phyloP scores from a whole-genome alignment of 2,113 vertebrate genomes.

The zebrafish (Danio rerio) region DNA sequence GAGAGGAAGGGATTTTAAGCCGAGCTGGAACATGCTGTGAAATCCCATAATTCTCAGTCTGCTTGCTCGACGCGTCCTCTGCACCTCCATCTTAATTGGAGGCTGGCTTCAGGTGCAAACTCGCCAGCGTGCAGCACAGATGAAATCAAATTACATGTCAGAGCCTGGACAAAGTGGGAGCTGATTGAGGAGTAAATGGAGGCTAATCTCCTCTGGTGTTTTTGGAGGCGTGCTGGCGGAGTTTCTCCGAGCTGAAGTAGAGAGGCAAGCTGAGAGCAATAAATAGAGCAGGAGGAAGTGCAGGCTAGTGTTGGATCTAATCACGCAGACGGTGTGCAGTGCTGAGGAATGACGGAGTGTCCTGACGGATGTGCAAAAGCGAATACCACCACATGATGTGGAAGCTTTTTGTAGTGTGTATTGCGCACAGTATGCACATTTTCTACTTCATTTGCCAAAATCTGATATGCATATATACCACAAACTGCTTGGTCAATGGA shows the following conservation, averaged over 20 bases:
- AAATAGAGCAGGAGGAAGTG: slow-evolving; percentile 43
- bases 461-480: neutral
- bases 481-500: neutral
- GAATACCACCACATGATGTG: neutral
- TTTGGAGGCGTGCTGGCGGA: slow-evolving; percentile 38
- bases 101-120: slow-evolving; percentile 44
- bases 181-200: slow-evolving; percentile 52
- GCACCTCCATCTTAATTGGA: slow-evolving; percentile 53
- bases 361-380: neutral
- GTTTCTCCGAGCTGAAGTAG: slow-evolving; percentile 16
- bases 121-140: slow-evolving; percentile 54
- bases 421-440: neutral
- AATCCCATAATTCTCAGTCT: slow-evolving; percentile 59
- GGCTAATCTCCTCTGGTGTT: slow-evolving; percentile 59
- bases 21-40: slow-evolving; percentile 45
- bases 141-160: slow-evolving; percentile 69
- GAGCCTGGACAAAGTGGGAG: slow-evolving; percentile 60
- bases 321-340: slow-evolving; percentile 5
- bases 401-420: neutral
- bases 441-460: neutral
- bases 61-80: slow-evolving; percentile 31
- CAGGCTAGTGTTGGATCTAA: slow-evolving; percentile 5
- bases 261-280: slow-evolving; percentile 47
- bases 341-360: neutral
- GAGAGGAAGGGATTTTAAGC: slow-evolving; percentile 51